These are phyloP conservation scores for Antheraea yamamai DNA, from an alignment of 2,888 invertebrate species.

Conservation along the genomic window DNA sequence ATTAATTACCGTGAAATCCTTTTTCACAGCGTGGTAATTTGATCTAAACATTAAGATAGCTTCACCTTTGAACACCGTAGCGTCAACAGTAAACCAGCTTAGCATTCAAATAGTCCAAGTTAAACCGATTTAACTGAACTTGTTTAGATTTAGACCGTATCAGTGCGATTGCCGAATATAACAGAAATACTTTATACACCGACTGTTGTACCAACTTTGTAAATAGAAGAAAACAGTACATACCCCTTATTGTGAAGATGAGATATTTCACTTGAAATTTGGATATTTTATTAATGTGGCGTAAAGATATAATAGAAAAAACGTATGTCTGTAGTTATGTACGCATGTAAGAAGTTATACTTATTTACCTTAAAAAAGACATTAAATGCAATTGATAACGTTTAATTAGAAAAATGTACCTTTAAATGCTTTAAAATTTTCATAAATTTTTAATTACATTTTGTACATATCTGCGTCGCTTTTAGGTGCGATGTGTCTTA, in stretches of 20 bases:
- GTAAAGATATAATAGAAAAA: background rate
- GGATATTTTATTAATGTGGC: background rate
- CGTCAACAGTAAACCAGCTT: slow-evolving; percentile 53
- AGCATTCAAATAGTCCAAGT: slow-evolving; percentile 54
- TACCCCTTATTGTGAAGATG: slow-evolving; percentile 10
- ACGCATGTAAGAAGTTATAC: no score
- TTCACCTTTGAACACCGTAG: slow-evolving; percentile 54
- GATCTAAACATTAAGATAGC: slow-evolving; percentile 58
- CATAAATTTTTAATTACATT: no score
- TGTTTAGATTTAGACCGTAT: slow-evolving; percentile 46
- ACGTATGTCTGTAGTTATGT: no score
- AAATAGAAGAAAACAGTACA: slow-evolving; percentile 17
- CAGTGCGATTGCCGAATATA: slow-evolving; percentile 24
- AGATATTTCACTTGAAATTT: background rate
- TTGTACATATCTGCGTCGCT: no score
- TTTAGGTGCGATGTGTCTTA: no score
- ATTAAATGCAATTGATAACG: no score
- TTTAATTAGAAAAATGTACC: no score
- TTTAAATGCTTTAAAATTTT: no score
- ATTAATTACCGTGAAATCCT: slow-evolving; percentile 50
- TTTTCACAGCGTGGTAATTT: slow-evolving; percentile 46
- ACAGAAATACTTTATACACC: background rate
- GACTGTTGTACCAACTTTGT: slow-evolving; percentile 10
- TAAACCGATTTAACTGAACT: slow-evolving; percentile 52
- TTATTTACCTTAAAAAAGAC: no score